phyloP scores from a whole-genome alignment of 2,888 invertebrate genomes.

The Acleris laterana region DNA sequence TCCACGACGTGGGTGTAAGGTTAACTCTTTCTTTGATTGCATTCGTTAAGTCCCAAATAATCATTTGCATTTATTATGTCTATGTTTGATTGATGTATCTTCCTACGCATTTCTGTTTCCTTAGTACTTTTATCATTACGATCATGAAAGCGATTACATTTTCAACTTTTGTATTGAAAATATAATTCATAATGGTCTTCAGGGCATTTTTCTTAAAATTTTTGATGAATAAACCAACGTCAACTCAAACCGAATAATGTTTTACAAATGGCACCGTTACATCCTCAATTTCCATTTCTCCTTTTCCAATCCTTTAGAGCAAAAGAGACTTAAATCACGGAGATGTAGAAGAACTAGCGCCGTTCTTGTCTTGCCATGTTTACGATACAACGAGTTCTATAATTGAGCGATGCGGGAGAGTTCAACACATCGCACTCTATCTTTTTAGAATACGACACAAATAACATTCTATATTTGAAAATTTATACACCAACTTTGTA shows the following conservation, averaged over 20 bases:
- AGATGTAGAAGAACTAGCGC: conserved; percentile 52
- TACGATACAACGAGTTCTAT: conserved; percentile 78
- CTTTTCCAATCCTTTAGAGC: conserved; percentile 51
- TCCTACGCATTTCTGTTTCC: conserved; percentile 24
- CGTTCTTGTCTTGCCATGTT: conserved; percentile 65
- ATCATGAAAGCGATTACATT: too few species aligned
- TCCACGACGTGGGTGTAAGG: conserved; percentile 28
- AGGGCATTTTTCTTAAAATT: neutral
- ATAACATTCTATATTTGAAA: conserved; percentile 84
- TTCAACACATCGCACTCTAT: conserved; percentile 83
- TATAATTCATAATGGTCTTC: neutral
- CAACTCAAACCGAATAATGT: conserved; percentile 44
- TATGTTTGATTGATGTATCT: conserved; percentile 39
- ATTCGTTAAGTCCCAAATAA: conserved; percentile 54
- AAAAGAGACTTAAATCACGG: conserved; percentile 61
- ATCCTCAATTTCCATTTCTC: conserved; percentile 53
- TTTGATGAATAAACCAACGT: conserved; percentile 19
- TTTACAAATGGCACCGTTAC: conserved; percentile 66
- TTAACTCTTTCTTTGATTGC: conserved; percentile 43
- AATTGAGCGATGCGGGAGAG: conserved; percentile 84
- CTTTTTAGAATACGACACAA: conserved; percentile 85
- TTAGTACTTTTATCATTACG: neutral
- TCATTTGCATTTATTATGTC: conserved; percentile 56
- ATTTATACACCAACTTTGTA: conserved; percentile 77
- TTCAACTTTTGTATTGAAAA: neutral